Evolutionary conservation across 2,888 invertebrate genomes (phyloP).

Genomic region (Morpho deidamia): DNA sequence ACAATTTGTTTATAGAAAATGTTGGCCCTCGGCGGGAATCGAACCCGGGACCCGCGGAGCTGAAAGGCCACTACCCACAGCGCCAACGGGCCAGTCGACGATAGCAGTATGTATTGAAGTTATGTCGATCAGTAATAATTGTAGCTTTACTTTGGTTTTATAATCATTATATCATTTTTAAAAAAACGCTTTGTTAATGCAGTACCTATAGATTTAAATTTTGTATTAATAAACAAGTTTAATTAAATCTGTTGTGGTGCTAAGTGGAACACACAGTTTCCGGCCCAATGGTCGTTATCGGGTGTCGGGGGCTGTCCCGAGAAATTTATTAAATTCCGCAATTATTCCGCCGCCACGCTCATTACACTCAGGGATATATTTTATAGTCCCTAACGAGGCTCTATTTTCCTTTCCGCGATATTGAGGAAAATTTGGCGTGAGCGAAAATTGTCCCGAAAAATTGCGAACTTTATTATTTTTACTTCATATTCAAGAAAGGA

Average conservation of each 20-base stretch:
- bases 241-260: neutral
- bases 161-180: no score
- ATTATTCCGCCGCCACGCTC: slow-evolving; percentile 13
- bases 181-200: no score
- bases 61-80: no score
- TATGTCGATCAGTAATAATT: no score
- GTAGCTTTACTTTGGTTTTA: no score
- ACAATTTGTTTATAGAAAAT: no score
- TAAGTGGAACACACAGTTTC: neutral
- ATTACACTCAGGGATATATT: slow-evolving; percentile 20
- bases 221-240: no score
- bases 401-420: slow-evolving; percentile 11
- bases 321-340: slow-evolving; percentile 8
- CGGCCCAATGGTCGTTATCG: slow-evolving; percentile 17
- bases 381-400: slow-evolving; percentile 21
- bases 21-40: no score
- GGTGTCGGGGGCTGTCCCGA: slow-evolving; percentile 2
- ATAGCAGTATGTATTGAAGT: no score
- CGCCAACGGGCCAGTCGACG: no score
- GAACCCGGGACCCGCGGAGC: no score
- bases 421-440: slow-evolving; percentile 4
- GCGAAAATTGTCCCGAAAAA: slow-evolving; percentile 7
- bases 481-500: neutral
- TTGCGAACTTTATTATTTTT: neutral
- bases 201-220: no score